These are phyloP conservation scores for Carassius auratus DNA, from an alignment of 2,113 vertebrate genomes.

Conservation along the genomic window DNA sequence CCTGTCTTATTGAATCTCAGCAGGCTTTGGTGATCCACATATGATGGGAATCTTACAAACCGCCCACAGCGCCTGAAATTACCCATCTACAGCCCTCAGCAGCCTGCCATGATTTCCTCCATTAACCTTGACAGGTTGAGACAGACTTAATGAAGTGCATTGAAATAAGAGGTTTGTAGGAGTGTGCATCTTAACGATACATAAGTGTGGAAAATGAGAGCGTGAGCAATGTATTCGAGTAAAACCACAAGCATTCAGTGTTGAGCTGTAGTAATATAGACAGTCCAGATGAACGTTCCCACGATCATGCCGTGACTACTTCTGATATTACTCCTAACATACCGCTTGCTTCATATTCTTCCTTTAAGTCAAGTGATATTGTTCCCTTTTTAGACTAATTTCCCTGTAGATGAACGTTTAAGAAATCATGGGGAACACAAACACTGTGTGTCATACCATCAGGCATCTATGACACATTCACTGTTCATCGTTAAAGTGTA, in stretches of 20 bases:
- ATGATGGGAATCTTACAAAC: not conserved
- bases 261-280: too few relatives aligned
- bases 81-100: not conserved
- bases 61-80: not conserved
- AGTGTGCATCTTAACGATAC: not conserved
- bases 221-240: not conserved
- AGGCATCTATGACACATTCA: not conserved
- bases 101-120: not conserved
- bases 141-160: not conserved
- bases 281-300: too few relatives aligned
- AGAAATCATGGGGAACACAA: not conserved
- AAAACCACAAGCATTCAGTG: not conserved
- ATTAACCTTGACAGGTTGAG: not conserved
- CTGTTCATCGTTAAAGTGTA: not conserved
- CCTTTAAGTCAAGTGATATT: not conserved
- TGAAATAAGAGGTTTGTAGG: not conserved
- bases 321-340: not conserved
- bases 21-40: not conserved
- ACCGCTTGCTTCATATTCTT: not conserved
- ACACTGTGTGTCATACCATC: not conserved
- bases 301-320: not conserved
- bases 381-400: not conserved
- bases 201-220: too few relatives aligned
- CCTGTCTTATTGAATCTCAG: not conserved
- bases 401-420: not conserved